Evolutionary conservation across 2,113 vertebrate genomes (phyloP), one percentile per base, ranked within the genome.

Genomic region (Terrapene triunguis): DNA sequence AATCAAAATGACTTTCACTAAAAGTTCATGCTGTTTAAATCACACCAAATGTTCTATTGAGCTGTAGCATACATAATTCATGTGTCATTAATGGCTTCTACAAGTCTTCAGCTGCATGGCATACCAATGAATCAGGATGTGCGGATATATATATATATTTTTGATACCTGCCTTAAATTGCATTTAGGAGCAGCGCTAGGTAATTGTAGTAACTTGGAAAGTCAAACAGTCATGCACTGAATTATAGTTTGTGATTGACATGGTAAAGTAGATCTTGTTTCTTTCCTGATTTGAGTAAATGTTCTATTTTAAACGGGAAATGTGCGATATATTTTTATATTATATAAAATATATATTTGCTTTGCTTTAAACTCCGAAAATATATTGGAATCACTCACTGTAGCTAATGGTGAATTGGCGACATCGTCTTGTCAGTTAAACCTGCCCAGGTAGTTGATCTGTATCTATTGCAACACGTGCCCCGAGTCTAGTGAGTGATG

Each of bases 51-150:
- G 97, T 97, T 96, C 94, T 95, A 97, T 96, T 96, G 97, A 98
- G 97, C 91, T 95, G 96, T 86, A 83, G 93, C 94, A 98, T 98
- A 90, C 98, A 98, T 98, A 98, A 98, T 98, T 98, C 97, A 98
- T 97, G 95, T 97, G 96, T 98, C 98, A 98, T 98, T 98, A 98
- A 97, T 86, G 94, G 96, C 95, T 92, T 91, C 97, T 97, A 95
- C 97, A 87, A 95, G 92, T 95, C 92, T 85, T 80, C 42, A 91
- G 93, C 95, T 89, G 94, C 93, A 69, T 65, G 79, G 98, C 98
- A 98, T 98, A 96, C 95, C 97, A 97, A 98, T 98, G 97, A 98
- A 96, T 95, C 95, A 91, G 78, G 88, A 51, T 17, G 74, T 88
- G 87, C 48, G 74, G 65, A 65, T 78, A 88, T 51, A 17, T 53